These are phyloP conservation scores for Oreochromis aureus DNA, from an alignment of 2,113 vertebrate species.

Conservation along the genomic window DNA sequence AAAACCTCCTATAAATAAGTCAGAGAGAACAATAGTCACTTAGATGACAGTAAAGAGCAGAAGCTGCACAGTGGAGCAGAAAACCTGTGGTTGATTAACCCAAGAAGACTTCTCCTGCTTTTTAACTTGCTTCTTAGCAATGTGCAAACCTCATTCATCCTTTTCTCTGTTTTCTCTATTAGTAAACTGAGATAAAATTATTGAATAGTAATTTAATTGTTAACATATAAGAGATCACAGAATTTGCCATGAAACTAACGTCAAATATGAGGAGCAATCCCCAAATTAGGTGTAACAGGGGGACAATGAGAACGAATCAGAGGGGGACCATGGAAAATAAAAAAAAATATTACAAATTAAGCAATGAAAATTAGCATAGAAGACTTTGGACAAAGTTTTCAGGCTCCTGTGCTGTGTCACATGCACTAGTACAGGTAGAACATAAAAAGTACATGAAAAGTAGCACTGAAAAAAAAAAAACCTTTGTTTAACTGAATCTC, in stretches of 20 bases:
- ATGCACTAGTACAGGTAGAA: background rate
- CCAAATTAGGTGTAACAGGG: background rate
- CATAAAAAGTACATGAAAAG: background rate
- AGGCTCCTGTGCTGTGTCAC: background rate
- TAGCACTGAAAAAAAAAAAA: rapidly evolving
- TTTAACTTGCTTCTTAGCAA: background rate
- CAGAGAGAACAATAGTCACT: background rate
- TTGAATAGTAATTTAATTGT: background rate
- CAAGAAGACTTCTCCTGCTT: background rate
- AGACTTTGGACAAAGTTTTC: background rate
- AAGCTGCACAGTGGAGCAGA: background rate
- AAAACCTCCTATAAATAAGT: conserved; percentile 8
- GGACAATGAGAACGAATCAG: background rate
- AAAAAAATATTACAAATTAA: background rate
- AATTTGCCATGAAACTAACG: background rate
- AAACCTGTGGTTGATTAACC: background rate
- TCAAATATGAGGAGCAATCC: background rate
- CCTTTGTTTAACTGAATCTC: background rate
- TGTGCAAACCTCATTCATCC: background rate
- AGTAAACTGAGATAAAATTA: background rate
- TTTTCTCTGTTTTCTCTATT: background rate
- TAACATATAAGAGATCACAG: background rate
- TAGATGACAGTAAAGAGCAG: conserved; percentile 18
- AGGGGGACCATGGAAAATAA: rapidly evolving
- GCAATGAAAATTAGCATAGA: background rate